Conservation (phyloP, 2,797 vertebrate species). For the Anabacerthia variegaticeps region DNA sequence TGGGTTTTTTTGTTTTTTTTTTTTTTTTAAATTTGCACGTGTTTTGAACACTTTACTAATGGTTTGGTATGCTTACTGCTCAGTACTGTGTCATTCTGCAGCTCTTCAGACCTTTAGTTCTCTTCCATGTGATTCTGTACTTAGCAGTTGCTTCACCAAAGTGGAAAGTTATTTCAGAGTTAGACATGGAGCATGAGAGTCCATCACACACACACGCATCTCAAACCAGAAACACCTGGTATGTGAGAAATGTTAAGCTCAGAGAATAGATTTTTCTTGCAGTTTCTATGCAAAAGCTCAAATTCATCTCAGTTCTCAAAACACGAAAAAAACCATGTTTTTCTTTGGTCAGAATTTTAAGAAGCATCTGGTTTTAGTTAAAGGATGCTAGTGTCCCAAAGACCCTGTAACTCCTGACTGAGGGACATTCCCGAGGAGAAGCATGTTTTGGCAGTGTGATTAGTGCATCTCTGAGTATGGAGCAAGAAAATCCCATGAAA, state of each 20-base stretch:
- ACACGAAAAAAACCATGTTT: not conserved
- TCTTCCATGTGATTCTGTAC: not conserved
- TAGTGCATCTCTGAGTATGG: not conserved
- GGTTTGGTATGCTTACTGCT: not conserved
- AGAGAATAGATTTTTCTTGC: not conserved
- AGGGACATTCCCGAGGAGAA: not conserved
- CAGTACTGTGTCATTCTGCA: not conserved
- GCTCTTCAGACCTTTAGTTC: not conserved
- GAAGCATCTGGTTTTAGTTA: not conserved
- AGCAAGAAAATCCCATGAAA: not conserved
- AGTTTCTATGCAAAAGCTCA: not conserved
- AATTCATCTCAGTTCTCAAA: not conserved
- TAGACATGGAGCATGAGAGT: not conserved
- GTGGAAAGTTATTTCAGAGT: not conserved
- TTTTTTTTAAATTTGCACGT: not conserved
- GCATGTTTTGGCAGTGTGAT: not conserved
- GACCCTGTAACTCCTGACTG: not conserved
- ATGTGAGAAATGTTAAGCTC: not conserved
- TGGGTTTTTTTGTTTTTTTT: too few relatives aligned
- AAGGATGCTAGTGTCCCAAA: not conserved
- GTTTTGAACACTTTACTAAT: not conserved
- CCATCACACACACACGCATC: not conserved
- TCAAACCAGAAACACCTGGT: not conserved
- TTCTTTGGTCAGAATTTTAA: not conserved
- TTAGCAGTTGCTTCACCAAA: not conserved